Percentiles rank a stretch among this genome's conserved stretches.
Conservation (phyloP, 2,888 invertebrate genomes). For the Torymus aiolomorphi region DNA sequence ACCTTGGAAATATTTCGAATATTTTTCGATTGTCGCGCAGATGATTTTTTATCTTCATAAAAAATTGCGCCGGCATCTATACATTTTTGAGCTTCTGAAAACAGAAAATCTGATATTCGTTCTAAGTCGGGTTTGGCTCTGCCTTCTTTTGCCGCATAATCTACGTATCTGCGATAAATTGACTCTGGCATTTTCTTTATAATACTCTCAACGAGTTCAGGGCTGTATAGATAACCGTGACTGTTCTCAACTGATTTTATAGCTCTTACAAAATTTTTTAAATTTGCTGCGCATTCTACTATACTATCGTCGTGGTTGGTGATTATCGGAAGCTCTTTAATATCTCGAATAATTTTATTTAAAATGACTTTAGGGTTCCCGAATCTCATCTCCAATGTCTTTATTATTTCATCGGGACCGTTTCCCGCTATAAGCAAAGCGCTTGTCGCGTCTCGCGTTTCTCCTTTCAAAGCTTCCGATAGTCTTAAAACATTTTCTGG, state of each 20-base stretch:
- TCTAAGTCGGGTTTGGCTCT: background rate
- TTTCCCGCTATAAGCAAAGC: background rate
- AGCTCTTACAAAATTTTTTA: background rate
- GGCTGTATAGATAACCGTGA: constrained; percentile 2
- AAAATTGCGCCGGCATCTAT: constrained; percentile 9
- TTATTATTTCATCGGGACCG: background rate
- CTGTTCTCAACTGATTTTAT: constrained; percentile 1
- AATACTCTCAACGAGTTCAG: background rate
- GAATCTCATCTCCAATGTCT: constrained; percentile 3
- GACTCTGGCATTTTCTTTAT: background rate
- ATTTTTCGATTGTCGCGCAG: background rate
- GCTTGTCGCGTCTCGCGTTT: constrained; percentile 2
- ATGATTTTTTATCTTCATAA: background rate
- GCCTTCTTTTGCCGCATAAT: background rate
- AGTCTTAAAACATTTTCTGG: constrained; percentile 2
- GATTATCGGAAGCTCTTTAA: background rate
- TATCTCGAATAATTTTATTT: constrained; percentile 1
- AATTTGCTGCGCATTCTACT: background rate
- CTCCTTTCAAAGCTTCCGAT: background rate
- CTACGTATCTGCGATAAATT: background rate
- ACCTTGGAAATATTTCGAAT: background rate
- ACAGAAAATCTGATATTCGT: background rate
- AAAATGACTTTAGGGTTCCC: constrained; percentile 2
- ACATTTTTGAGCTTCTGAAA: background rate
- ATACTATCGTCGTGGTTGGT: background rate